phyloP scores from a whole-genome alignment of 2,113 vertebrate species.

The Litocranius walleri region DNA sequence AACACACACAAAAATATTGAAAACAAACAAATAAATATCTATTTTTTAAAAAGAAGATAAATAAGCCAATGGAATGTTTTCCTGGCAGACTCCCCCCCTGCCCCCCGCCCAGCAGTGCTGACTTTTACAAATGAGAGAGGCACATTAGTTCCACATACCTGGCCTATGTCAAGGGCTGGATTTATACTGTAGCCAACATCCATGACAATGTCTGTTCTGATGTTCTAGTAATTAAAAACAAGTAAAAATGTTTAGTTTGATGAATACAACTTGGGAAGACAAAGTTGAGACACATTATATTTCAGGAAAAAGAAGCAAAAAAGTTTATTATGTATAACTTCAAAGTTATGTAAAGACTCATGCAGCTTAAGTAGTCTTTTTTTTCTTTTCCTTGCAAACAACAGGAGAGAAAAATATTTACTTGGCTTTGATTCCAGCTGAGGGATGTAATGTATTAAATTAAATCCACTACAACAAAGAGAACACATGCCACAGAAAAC shows the following conservation, averaged over 20 bases:
- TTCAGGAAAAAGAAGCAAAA: background rate
- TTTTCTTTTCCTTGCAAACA: background rate
- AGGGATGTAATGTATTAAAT: background rate
- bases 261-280: background rate
- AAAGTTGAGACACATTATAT: background rate
- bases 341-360: background rate
- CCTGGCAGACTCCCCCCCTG: background rate
- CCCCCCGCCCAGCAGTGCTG: background rate
- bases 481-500: background rate
- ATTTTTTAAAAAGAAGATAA: background rate
- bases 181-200: slow-evolving; percentile 91
- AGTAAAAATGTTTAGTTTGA: background rate
- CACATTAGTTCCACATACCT: slow-evolving; percentile 80
- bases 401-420: background rate
- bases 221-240: slow-evolving; percentile 79
- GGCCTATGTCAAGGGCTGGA: slow-evolving; percentile 92
- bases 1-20: background rate
- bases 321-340: background rate
- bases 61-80: background rate
- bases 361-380: background rate
- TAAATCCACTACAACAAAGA: background rate
- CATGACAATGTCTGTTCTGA: slow-evolving; percentile 91
- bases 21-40: background rate
- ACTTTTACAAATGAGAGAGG: background rate
- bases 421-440: background rate